Conservation (phyloP, 2,888 invertebrate species). For the Salpingus planirostris region DNA sequence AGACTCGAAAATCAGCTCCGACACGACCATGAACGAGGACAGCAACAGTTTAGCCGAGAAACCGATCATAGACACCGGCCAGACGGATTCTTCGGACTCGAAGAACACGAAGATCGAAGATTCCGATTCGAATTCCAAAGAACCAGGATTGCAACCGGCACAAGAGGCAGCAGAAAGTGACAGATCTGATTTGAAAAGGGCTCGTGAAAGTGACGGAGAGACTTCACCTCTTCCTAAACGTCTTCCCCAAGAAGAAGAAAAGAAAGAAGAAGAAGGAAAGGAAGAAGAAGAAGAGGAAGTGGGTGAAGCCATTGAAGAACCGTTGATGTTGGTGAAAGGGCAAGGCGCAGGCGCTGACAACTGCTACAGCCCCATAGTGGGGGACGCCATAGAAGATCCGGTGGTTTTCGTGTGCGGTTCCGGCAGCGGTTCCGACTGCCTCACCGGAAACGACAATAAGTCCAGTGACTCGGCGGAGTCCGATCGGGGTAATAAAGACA, state of each 20-base stretch:
- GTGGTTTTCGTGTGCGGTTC: slow-evolving; percentile 61
- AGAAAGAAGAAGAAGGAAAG: slow-evolving; percentile 17
- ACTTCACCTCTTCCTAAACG: too few species aligned
- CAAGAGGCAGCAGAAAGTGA: slow-evolving; percentile 12
- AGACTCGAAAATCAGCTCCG: slow-evolving; percentile 53
- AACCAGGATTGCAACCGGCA: slow-evolving; percentile 8
- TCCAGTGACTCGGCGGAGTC: slow-evolving; percentile 4
- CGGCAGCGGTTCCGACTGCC: slow-evolving; percentile 63
- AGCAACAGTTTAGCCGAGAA: slow-evolving; percentile 52
- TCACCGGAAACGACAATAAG: slow-evolving; percentile 57
- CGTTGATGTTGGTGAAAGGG: slow-evolving; percentile 59
- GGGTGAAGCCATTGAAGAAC: slow-evolving; percentile 64
- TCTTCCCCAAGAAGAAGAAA: slow-evolving; percentile 21
- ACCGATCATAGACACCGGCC: slow-evolving; percentile 49
- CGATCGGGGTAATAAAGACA: slow-evolving; percentile 5
- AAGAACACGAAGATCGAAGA: slow-evolving; percentile 37
- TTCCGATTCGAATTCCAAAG: slow-evolving; percentile 16
- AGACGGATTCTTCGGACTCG: slow-evolving; percentile 28
- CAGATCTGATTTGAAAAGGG: slow-evolving; percentile 13
- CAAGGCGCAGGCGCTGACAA: slow-evolving; percentile 60
- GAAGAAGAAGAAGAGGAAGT: slow-evolving; percentile 34
- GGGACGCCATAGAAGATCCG: slow-evolving; percentile 67
- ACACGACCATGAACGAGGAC: slow-evolving; percentile 54
- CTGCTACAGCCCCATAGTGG: slow-evolving; percentile 36
- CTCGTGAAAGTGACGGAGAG: slow-evolving; percentile 24